Percentiles rank a stretch among this genome's conserved stretches.
Conservation (phyloP, 2,888 invertebrate species). For the Phyllotreta striolata region DNA sequence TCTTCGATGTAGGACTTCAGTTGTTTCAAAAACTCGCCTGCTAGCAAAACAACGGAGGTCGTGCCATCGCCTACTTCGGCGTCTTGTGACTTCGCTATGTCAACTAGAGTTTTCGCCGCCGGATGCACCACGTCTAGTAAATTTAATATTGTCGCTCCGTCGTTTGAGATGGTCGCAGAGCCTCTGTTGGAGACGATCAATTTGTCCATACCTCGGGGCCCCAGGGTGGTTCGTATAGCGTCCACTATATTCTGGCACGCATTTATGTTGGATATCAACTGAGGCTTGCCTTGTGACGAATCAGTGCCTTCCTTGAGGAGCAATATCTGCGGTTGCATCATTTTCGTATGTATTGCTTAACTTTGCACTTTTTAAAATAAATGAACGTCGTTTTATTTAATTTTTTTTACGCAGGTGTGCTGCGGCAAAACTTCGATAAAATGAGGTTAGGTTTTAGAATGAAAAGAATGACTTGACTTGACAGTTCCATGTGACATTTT, state of each 20-base stretch:
- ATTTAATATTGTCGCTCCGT: constrained; percentile 99
- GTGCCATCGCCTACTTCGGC: constrained; percentile 99
- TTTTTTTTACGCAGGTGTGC: too few species aligned
- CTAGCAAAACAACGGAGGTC: constrained; percentile 94
- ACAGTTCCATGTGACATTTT: too few species aligned
- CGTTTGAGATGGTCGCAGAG: constrained; percentile 97
- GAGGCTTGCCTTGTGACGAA: constrained; percentile 92
- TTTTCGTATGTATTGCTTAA: too few species aligned
- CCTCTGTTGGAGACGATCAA: constrained; percentile 90
- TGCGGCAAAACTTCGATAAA: too few species aligned
- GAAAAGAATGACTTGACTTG: too few species aligned
- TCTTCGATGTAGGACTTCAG: constrained; percentile 96
- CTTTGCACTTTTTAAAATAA: too few species aligned
- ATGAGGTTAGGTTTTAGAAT: too few species aligned
- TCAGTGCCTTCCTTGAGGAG: constrained; percentile 98
- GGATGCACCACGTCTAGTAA: constrained; percentile 97
- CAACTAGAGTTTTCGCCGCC: constrained; percentile 96
- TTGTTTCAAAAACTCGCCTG: constrained; percentile 94
- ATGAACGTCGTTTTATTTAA: too few species aligned
- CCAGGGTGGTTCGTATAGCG: constrained; percentile 95
- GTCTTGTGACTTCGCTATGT: constrained; percentile 99
- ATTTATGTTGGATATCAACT: constrained; percentile 96
- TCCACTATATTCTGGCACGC: constrained; percentile 96
- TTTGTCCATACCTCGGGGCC: constrained; percentile 99
- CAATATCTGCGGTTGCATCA: constrained; percentile 93